phyloP scores from a whole-genome alignment of 2,888 invertebrate genomes.

The Ormia ochracea region DNA sequence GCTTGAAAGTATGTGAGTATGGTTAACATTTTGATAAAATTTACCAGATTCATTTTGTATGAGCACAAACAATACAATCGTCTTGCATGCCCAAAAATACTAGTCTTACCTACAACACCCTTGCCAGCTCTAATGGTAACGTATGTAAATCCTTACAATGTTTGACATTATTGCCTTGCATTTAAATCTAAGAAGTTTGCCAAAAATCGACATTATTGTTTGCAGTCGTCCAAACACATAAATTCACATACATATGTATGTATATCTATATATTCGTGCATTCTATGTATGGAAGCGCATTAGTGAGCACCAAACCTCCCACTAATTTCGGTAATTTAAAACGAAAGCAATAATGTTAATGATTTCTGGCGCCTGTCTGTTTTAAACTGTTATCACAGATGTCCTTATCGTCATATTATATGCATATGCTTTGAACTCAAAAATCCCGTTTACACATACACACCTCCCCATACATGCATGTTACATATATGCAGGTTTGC shows the following conservation, averaged over 20 bases:
- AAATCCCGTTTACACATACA: background rate
- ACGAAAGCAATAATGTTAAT: constrained; percentile 55
- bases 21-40: constrained; percentile 54
- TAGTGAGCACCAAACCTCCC: constrained; percentile 46
- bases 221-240: background rate
- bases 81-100: background rate
- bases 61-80: constrained; percentile 15
- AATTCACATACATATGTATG: background rate
- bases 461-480: background rate
- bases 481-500: background rate
- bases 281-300: too few relatives aligned
- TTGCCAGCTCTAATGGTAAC: background rate
- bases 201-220: constrained; percentile 46
- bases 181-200: constrained; percentile 49
- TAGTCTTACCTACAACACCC: background rate
- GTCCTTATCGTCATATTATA: constrained; percentile 43
- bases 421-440: constrained; percentile 33
- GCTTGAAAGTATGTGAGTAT: background rate
- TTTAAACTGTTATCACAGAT: constrained; percentile 57
- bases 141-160: constrained; percentile 27
- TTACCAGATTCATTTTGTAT: constrained; percentile 23
- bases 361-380: constrained; percentile 59
- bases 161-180: constrained; percentile 45
- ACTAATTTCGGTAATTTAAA: constrained; percentile 54
- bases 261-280: background rate